Base-by-base conservation (phyloP, 2,888 invertebrate genomes). In the Cryptocephalus moraei region DNA sequence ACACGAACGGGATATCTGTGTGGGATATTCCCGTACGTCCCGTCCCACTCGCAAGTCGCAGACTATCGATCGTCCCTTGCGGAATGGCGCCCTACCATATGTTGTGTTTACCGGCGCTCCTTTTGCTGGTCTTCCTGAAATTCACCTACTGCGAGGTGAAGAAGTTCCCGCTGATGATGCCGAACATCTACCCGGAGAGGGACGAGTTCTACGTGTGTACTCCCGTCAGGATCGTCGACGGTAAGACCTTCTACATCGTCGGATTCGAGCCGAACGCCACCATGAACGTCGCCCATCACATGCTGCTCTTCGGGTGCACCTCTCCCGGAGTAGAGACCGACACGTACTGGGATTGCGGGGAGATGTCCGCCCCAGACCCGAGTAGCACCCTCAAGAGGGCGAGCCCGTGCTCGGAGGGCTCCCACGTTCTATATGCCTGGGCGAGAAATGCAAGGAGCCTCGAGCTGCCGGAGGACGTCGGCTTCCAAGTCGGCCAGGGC, bases 361-460 rank as follows among this genome's bases (percentile, higher is more conserved):
- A 94, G 75, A 95, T 95, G 94, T 55, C 62, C 6, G 73, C 74
- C 38, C 55, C 68, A 0, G 65, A 71, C 4, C 55, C 68, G 0
- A 65, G 71, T 4, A 58, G 55, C 45, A 57, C 54, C 74, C 76
- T 61, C 66, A 71, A 51, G 67, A 75, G 51, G 74, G 83, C 83
- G 0, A 83, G 82, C 58, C 89, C 92, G 0, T 96, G 95, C 64
- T 75, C 74, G 0, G 75, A 79, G 33, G 85, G 81, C 6, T 82
- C 85, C 2, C 84, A 86, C 75, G 84, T 94, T 45, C 78, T 95
- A 9, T 95, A 94, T 68, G 94, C 94, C 0, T 96, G 94, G 94
- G 95, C 93, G 1, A 77, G 88, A 56, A 91, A 94, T 66, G 94
- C 95, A 0, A 91, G 91, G 0, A 79, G 79, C 45, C 73, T 95